Evolutionary conservation across 2,888 invertebrate species (phyloP).

Genomic region (Metalampra italica): DNA sequence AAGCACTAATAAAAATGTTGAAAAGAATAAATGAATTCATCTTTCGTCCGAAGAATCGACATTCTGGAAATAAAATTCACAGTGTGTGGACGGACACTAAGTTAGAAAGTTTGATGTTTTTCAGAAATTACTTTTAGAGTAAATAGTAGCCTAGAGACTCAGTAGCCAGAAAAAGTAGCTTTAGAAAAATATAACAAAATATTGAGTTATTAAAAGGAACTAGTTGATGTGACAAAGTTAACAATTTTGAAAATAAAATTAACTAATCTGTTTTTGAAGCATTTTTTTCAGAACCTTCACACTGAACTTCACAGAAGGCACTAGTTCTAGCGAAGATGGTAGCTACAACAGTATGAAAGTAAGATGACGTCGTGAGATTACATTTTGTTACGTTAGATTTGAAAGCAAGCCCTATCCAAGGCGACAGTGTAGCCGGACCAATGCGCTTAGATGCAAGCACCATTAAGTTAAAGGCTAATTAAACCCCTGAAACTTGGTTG

Average conservation of each 20-base stretch:
- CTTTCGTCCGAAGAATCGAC: neutral
- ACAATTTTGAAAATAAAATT: too few relatives aligned
- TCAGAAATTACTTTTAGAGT: constrained; percentile 1
- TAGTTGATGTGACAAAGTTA: too few relatives aligned
- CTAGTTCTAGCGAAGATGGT: too few relatives aligned
- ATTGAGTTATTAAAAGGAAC: too few relatives aligned
- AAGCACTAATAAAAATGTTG: too few relatives aligned
- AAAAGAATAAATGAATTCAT: neutral
- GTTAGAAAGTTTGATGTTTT: constrained; percentile 3
- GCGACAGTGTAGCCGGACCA: constrained; percentile 4
- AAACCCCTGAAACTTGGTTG: constrained; percentile 57
- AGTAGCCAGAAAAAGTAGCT: neutral
- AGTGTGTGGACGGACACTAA: neutral
- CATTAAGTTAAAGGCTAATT: constrained; percentile 69
- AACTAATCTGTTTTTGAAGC: too few relatives aligned
- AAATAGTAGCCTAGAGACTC: constrained; percentile 1
- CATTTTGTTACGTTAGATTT: too few relatives aligned
- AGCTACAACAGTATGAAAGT: too few relatives aligned
- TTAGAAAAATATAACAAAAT: neutral
- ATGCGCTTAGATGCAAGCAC: constrained; percentile 47
- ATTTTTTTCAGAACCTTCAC: too few relatives aligned
- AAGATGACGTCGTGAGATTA: too few relatives aligned
- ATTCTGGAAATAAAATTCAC: constrained; percentile 2
- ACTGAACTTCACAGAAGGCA: too few relatives aligned
- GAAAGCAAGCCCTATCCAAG: too few relatives aligned